Percentiles rank a stretch among this genome's conserved stretches.
Conservation (phyloP, 1,140 invertebrate genomes). For the Nasonia longicornis region DNA sequence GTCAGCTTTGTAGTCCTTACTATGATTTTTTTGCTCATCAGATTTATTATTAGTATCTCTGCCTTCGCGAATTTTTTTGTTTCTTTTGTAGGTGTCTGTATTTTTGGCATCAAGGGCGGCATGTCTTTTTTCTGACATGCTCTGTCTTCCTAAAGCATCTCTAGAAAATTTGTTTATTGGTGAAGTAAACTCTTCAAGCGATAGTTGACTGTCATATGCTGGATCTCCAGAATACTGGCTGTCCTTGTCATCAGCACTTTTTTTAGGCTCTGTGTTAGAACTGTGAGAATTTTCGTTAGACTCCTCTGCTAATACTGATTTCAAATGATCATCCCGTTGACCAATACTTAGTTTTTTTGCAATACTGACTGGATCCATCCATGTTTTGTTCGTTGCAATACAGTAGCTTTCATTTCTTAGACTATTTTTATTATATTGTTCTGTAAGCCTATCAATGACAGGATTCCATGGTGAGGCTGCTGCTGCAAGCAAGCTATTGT, state of each 20-base stretch:
- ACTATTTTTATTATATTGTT: slow-evolving; percentile 71
- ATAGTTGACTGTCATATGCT: slow-evolving; percentile 83
- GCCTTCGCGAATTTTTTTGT: slow-evolving; percentile 84
- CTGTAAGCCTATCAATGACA: slow-evolving; percentile 86
- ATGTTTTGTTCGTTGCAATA: slow-evolving; percentile 73
- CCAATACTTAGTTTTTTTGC: slow-evolving; percentile 56
- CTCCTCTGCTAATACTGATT: slow-evolving; percentile 60
- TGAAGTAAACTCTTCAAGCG: slow-evolving; percentile 77
- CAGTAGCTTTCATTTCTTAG: slow-evolving; percentile 90
- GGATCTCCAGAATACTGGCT: slow-evolving; percentile 72
- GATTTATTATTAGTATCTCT: slow-evolving; percentile 67
- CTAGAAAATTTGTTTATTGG: slow-evolving; percentile 80
- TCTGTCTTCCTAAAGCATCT: slow-evolving; percentile 93
- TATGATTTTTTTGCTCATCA: slow-evolving; percentile 53
- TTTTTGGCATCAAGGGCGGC: slow-evolving; percentile 93
- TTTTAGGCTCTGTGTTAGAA: slow-evolving; percentile 52
- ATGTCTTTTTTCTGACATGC: slow-evolving; percentile 97
- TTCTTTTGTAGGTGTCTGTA: slow-evolving; percentile 94
- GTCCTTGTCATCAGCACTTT: slow-evolving; percentile 61
- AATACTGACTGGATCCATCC: slow-evolving; percentile 61
- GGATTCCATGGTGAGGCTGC: slow-evolving; percentile 75
- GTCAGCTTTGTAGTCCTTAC: slow-evolving; percentile 41
- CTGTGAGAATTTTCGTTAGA: slow-evolving; percentile 55
- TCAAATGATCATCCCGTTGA: slow-evolving; percentile 54
- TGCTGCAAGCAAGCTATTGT: slow-evolving; percentile 55